Evolutionary conservation across 2,888 invertebrate species (phyloP).

Genomic region (Danaus chrysippus): DNA sequence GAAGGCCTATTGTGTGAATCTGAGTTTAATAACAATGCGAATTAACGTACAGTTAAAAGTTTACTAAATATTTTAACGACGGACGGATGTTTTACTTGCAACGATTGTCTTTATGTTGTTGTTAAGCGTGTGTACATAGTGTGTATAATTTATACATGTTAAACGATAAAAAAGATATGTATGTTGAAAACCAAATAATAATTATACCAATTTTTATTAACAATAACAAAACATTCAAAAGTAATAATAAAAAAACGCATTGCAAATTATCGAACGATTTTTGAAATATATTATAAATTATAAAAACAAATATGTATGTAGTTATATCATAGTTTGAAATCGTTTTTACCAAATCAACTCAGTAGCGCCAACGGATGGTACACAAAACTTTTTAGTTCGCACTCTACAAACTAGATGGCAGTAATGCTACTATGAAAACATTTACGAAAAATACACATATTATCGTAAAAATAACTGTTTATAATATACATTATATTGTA

Average conservation of each 20-base stretch:
- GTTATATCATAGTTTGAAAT: background rate
- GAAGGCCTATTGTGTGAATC: conserved; percentile 20
- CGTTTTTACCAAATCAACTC: conserved; percentile 21
- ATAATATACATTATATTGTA: too few relatives aligned
- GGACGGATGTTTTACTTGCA: conserved; percentile 9
- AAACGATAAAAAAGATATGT: too few relatives aligned
- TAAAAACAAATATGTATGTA: too few relatives aligned
- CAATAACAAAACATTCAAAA: too few relatives aligned
- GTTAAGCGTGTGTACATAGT: background rate
- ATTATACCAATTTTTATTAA: too few relatives aligned
- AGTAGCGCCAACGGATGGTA: conserved; percentile 41
- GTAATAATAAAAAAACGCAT: too few relatives aligned
- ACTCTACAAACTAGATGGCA: conserved; percentile 46
- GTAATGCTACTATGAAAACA: conserved; percentile 9
- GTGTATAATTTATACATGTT: too few relatives aligned
- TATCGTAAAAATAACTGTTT: too few relatives aligned
- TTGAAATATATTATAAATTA: too few relatives aligned
- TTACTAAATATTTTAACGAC: conserved; percentile 22
- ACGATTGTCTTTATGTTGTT: background rate
- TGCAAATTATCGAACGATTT: too few relatives aligned
- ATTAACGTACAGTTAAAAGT: conserved; percentile 25
- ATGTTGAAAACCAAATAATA: too few relatives aligned
- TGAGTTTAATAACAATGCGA: conserved; percentile 34
- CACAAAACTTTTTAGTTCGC: conserved; percentile 41
- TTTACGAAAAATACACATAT: background rate